Conservation (phyloP, 2,888 invertebrate species). For the Byasa hedistus region DNA sequence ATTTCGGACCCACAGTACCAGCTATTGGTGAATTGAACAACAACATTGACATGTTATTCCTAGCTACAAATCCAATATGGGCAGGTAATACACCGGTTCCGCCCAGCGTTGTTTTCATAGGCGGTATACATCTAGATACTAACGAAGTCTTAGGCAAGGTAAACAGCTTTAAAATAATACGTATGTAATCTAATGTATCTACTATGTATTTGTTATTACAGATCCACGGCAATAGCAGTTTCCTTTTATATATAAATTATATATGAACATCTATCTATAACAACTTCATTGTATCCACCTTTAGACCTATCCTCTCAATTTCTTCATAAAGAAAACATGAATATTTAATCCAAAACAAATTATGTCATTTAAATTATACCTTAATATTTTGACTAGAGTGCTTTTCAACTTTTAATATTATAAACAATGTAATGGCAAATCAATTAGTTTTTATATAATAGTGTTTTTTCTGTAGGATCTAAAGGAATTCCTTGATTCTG, state of each 20-base stretch:
- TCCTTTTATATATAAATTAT: too few species aligned
- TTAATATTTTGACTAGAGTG: too few species aligned
- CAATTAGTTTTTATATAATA: not conserved
- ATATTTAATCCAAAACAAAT: too few species aligned
- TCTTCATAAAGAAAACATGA: too few species aligned
- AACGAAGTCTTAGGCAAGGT: not conserved
- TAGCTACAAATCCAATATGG: conserved; percentile 46
- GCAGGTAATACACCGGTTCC: conserved; percentile 45
- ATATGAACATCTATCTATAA: too few species aligned
- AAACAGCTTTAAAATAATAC: not conserved
- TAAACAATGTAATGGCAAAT: not conserved
- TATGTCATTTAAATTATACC: too few species aligned
- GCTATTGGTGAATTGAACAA: conserved; percentile 35
- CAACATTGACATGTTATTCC: conserved; percentile 45
- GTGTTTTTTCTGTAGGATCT: not conserved
- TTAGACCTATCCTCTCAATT: too few species aligned
- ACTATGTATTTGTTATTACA: too few species aligned
- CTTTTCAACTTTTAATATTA: not conserved
- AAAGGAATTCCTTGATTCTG: not conserved
- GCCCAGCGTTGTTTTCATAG: conserved; percentile 43
- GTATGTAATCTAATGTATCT: too few species aligned
- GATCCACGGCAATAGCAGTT: too few species aligned
- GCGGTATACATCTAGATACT: conserved; percentile 42
- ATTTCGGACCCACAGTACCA: conserved; percentile 33
- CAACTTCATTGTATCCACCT: too few species aligned